Percentiles rank a stretch among this genome's conserved stretches.
Evolutionary conservation across 2,888 invertebrate species (phyloP).

Genomic region (Tipula lateralis): DNA sequence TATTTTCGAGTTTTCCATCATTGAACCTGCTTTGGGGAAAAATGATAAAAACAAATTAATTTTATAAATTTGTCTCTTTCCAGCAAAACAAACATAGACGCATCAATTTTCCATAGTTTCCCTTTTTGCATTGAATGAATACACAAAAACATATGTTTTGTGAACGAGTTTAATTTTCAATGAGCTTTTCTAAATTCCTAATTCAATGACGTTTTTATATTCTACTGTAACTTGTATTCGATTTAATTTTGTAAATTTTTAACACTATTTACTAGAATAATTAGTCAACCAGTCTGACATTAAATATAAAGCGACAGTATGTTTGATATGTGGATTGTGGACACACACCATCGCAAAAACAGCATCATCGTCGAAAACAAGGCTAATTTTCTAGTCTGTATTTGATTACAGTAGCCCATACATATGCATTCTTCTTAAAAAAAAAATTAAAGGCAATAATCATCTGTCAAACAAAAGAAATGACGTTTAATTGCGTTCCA

Average conservation of each 20-base stretch:
- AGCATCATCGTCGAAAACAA: background rate
- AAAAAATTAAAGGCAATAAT: background rate
- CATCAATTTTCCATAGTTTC: background rate
- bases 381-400: background rate
- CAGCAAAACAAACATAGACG: background rate
- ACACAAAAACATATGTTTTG: background rate
- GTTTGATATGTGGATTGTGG: background rate
- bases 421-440: background rate
- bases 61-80: background rate
- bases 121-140: background rate
- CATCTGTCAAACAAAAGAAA: slow-evolving; percentile 11
- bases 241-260: background rate
- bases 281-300: background rate
- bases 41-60: slow-evolving; percentile 13
- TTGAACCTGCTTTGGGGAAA: background rate
- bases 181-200: background rate
- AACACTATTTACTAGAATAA: background rate
- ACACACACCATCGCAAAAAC: background rate
- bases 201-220: background rate
- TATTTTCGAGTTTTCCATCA: background rate
- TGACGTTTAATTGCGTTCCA: background rate
- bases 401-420: background rate
- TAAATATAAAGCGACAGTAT: background rate
- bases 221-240: background rate
- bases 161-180: background rate